Conservation (phyloP, 2,888 invertebrate species). For the Meta bourneti region DNA sequence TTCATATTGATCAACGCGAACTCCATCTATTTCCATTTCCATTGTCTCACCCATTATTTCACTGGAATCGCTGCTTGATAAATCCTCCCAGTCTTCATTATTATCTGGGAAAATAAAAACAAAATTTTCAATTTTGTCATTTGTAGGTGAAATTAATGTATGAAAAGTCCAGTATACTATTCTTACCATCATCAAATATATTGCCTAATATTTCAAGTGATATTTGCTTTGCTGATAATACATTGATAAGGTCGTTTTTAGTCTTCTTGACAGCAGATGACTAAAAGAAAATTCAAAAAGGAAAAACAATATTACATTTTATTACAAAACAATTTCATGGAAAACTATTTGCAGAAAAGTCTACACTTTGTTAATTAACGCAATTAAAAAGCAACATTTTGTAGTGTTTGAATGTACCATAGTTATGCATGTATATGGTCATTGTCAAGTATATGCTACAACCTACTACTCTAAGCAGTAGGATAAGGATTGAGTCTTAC, state of each 20-base stretch:
- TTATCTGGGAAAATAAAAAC: conserved; percentile 71
- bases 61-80: conserved; percentile 79
- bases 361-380: no score
- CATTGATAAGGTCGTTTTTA: conserved; percentile 80
- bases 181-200: conserved; percentile 85
- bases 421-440: no score
- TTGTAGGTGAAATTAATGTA: neutral
- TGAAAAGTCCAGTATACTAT: neutral
- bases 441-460: no score
- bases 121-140: neutral
- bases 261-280: conserved; percentile 66
- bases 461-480: no score
- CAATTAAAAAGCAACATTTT: no score
- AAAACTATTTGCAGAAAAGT: neutral
- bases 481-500: no score
- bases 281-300: no score
- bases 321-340: neutral
- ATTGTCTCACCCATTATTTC: conserved; percentile 79
- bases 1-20: conserved; percentile 66
- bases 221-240: conserved; percentile 86
- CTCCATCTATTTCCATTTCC: conserved; percentile 77
- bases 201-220: conserved; percentile 88
- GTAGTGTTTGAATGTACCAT: no score
- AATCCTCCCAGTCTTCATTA: conserved; percentile 80
- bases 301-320: no score